Evolutionary conservation across 2,888 invertebrate genomes (phyloP), one percentile per base, ranked within the genome.

Genomic region (Ectemnius cavifrons): DNA sequence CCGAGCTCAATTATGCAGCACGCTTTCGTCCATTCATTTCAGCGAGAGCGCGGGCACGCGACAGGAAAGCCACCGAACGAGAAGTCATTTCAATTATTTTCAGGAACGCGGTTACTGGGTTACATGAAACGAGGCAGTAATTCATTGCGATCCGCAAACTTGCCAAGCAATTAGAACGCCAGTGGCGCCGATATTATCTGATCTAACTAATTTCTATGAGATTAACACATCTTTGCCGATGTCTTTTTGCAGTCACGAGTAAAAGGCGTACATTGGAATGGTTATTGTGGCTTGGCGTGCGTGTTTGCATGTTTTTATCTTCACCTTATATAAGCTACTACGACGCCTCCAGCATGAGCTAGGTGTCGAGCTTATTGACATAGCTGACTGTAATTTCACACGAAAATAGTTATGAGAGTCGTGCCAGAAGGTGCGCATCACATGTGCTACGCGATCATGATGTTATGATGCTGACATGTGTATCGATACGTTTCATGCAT

Each of bases 101-200:
- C 11, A 23, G 58, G 23, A 69, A 63, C 47, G 49, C 69, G 59
- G 69, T 59, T 59, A 63, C 49, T 18, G 16, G 59, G 58, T 69
- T 59, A 69, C 60, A 13, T 14, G 20, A n/a, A 47, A 59, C 23
- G 46, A 66, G 52, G 59, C 28, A 27, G 27, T 23, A 59, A 37
- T 37, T 37, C 37, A 37, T 6, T 37, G 37, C 37, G 11, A 6
- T 37, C 37, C 11, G 11, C 37, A 11, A 37, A 37, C 37, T 37
- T 37, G 5, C 37, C 37, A 8, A 8, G 37, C 37, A 37, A 37
- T 37, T 37, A 37, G 37, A 37, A 11, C 37, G 37, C 28, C 4
- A 37, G 28, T 37, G 3, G 28, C 28, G 28, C 8, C 1, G 37
- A 0, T 37, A 37, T 37, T 37, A 37, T 37, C 37, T 37, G 37